phyloP scores from a whole-genome alignment of 2,113 vertebrate genomes.

The Rattus norvegicus region DNA sequence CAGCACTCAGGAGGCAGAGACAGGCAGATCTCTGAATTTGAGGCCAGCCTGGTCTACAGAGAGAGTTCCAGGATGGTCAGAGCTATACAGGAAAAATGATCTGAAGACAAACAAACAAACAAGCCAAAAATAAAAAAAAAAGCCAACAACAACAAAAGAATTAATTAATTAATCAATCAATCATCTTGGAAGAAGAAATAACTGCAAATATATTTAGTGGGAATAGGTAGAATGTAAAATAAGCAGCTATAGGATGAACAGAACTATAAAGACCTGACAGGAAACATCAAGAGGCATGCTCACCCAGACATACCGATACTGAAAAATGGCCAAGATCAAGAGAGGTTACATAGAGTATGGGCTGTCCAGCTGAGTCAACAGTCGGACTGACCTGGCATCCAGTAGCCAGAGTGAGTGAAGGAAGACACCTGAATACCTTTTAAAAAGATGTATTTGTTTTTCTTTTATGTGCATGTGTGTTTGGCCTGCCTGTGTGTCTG shows the following conservation, averaged over 20 bases:
- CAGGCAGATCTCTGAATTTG: neutral
- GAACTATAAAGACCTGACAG: neutral
- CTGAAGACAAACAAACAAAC: neutral
- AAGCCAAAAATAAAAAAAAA: neutral
- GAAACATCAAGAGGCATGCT: neutral
- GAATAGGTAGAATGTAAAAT: neutral
- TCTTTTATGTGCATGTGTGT: neutral
- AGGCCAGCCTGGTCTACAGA: neutral
- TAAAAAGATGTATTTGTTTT: neutral
- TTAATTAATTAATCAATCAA: neutral
- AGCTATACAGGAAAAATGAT: neutral
- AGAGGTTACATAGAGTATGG: neutral
- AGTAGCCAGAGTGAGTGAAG: neutral
- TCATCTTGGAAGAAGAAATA: neutral
- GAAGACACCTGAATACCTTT: neutral
- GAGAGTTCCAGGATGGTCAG: neutral
- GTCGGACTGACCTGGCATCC: neutral
- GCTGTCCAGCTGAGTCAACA: neutral
- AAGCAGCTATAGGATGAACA: neutral
- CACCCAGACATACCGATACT: neutral
- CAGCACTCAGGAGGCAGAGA: neutral
- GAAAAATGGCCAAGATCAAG: neutral
- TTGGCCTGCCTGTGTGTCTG: neutral
- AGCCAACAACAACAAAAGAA: neutral
- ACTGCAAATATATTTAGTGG: neutral